Base-by-base conservation (phyloP, 2,113 vertebrate species). In the Tyrannus savana region DNA sequence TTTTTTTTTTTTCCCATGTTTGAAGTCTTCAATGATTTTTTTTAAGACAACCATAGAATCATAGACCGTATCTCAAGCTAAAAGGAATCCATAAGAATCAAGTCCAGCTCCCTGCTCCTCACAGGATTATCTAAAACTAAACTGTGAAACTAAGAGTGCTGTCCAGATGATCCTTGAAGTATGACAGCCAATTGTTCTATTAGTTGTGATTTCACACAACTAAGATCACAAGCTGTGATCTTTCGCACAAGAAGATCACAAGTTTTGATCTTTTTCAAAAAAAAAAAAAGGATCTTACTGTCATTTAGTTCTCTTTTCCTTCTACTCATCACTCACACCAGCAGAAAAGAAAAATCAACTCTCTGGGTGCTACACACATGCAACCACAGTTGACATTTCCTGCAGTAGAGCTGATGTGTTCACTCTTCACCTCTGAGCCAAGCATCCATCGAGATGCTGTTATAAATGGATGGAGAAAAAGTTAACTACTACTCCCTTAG, bases 21-120 rank as follows among this genome's bases (percentile, higher is more conserved):
- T 84, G 3, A 37, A 63, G 67, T 72, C 23, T 14, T 62, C 13
- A 4, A 15, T 58, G 5, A 9, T 50, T 52, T 50, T 58, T 80
- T 64, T 62, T 13, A 73, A 73, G 25, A n/a, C 12, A 71, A 41
- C 37, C 31, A 56, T 16, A 62, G 28, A 64, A 56, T 44, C 31
- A 82, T 17, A 71, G 25, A 71, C 12, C 10, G 10, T 49, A 81
- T 19, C 33, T 82, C 0, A 1, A 62, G 27, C 33, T 82, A 33
- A 49, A 77, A 62, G 22, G 15, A 21, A 41, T 35, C 15, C 4
- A 24, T 35, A 49, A 72, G 11, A n/a, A 86, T 42, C 0, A 0
- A 64, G 27, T 58, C 52, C 44, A 59, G 28, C 6, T 22, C 14
- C 39, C 9, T 31, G 10, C 19, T 75, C 17, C 28, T 69, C 9